These are phyloP conservation scores for Muntiacus reevesi DNA, from an alignment of 2,113 vertebrate genomes.

Conservation along the genomic window DNA sequence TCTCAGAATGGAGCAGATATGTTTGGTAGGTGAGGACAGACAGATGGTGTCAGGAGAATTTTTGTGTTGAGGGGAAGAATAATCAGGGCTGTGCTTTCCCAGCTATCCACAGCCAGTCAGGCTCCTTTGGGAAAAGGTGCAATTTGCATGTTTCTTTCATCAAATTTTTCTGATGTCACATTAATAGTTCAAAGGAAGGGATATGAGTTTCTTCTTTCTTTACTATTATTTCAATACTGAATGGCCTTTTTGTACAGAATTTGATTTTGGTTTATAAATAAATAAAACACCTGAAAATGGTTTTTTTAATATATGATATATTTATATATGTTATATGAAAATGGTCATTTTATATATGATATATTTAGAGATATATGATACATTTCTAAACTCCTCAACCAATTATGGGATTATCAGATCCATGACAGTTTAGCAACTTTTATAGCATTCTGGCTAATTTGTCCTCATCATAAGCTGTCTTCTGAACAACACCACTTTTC, in stretches of 20 bases:
- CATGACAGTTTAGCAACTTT: constrained; percentile 7
- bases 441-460: background rate
- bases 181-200: constrained; percentile 61
- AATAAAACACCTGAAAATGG: constrained; percentile 26
- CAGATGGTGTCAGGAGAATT: constrained; percentile 68
- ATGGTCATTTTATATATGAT: background rate
- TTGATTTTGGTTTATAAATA: constrained; percentile 53
- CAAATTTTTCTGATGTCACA: constrained; percentile 51
- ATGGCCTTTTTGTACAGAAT: background rate
- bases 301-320: background rate
- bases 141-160: constrained; percentile 66
- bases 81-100: constrained; percentile 36
- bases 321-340: background rate
- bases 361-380: background rate
- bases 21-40: constrained; percentile 66
- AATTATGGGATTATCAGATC: constrained; percentile 25
- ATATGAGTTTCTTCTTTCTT: constrained; percentile 11
- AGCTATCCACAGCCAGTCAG: constrained; percentile 33
- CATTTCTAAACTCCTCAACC: background rate
- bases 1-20: constrained; percentile 69
- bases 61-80: constrained; percentile 49
- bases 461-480: background rate
- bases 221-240: constrained; percentile 34
- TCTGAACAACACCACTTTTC: background rate
- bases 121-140: constrained; percentile 39